These are phyloP conservation scores for Semotilus atromaculatus DNA, from an alignment of 2,797 vertebrate species.

Conservation along the genomic window DNA sequence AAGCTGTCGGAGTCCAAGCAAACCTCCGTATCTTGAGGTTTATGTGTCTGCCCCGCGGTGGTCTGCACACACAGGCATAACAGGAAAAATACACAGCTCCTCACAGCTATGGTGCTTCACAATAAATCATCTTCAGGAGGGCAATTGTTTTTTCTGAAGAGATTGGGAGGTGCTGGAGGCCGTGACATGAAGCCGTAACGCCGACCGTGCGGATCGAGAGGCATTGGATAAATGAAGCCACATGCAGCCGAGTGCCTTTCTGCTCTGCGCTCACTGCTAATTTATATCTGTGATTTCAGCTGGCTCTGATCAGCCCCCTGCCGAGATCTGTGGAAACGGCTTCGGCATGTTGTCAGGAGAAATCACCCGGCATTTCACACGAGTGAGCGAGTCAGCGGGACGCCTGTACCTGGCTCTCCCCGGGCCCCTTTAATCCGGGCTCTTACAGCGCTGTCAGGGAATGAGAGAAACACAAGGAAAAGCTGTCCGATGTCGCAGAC, in stretches of 20 bases:
- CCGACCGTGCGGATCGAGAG: conserved; percentile 7
- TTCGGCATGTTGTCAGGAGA: conserved; percentile 76
- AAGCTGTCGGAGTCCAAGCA: conserved; percentile 61
- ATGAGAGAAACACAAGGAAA: conserved; percentile 4
- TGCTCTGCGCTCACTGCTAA: conserved; percentile 63
- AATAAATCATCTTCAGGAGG: conserved; percentile 62
- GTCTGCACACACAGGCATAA: conserved; percentile 60
- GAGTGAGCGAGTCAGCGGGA: conserved; percentile 64
- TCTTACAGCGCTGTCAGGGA: background rate
- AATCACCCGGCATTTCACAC: conserved; percentile 69
- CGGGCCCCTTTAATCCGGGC: background rate
- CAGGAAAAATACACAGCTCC: conserved; percentile 66
- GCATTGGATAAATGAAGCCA: conserved; percentile 69
- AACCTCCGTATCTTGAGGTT: conserved; percentile 45
- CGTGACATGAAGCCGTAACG: conserved; percentile 34
- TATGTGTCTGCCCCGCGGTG: conserved; percentile 57
- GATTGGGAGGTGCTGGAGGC: background rate
- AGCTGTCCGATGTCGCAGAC: background rate
- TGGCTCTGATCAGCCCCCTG: conserved; percentile 73
- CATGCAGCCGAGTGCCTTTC: conserved; percentile 66
- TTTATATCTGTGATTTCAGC: conserved; percentile 74
- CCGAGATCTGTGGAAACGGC: conserved; percentile 72
- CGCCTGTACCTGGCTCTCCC: conserved; percentile 55
- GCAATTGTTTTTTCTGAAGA: conserved; percentile 21
- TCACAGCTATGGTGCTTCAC: conserved; percentile 50